These are phyloP conservation scores for Oligia strigilis DNA, from an alignment of 2,888 invertebrate genomes.

Conservation along the genomic window DNA sequence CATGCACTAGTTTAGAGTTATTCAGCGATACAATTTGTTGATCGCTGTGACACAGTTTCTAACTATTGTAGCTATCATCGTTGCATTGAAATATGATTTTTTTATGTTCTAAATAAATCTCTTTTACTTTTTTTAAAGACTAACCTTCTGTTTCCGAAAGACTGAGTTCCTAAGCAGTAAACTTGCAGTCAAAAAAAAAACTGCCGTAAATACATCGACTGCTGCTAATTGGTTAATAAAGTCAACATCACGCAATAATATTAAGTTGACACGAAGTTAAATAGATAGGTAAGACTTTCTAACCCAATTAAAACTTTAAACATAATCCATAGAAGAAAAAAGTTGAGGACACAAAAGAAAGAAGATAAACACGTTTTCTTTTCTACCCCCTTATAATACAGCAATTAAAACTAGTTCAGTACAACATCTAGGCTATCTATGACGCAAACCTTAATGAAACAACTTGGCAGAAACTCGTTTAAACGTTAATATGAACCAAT, in stretches of 20 bases:
- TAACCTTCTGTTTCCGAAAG: neutral
- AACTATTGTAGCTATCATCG: no score
- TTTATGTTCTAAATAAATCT: no score
- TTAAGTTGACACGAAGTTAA: neutral
- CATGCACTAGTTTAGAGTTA: neutral
- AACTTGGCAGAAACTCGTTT: slow-evolving; percentile 30
- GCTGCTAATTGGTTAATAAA: no score
- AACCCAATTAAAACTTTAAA: slow-evolving; percentile 8
- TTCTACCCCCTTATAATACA: neutral
- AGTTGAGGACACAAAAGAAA: slow-evolving; percentile 1
- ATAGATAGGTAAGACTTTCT: neutral
- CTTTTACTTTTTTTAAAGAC: neutral
- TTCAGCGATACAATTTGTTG: neutral
- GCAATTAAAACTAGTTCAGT: neutral
- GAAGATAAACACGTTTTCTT: neutral
- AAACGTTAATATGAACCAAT: slow-evolving; percentile 11
- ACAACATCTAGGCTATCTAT: neutral
- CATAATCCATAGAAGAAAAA: slow-evolving; percentile 9
- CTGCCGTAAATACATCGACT: neutral
- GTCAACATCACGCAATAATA: no score
- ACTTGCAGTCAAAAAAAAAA: no score
- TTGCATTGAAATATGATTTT: no score
- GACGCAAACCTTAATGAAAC: slow-evolving; percentile 41
- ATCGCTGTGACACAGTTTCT: no score
- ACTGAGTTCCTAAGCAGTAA: neutral